Conservation (phyloP, 2,797 vertebrate genomes). For the Linurgus olivaceus region DNA sequence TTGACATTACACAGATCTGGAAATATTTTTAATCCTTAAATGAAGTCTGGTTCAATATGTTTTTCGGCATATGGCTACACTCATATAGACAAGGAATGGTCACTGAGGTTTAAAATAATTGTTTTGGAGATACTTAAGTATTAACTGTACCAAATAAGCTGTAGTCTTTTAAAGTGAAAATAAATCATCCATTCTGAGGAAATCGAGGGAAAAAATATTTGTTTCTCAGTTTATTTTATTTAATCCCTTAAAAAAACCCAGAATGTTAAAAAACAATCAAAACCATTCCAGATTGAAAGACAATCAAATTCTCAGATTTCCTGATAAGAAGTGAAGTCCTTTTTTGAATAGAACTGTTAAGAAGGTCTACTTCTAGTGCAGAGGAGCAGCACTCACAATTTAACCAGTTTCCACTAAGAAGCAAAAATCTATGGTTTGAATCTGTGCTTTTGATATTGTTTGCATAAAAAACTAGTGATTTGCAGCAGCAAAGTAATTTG, state of each 20-base stretch:
- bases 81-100: neutral
- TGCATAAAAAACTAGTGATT: neutral
- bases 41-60: neutral
- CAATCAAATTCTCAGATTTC: neutral
- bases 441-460: neutral
- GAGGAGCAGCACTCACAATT: neutral
- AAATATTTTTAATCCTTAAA: neutral
- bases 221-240: neutral
- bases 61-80: neutral
- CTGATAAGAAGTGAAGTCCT: neutral
- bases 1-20: neutral
- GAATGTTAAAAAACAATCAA: neutral
- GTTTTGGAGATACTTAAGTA: neutral
- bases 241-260: neutral
- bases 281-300: neutral
- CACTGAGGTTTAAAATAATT: neutral
- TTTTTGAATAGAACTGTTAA: neutral
- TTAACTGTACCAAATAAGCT: neutral
- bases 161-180: neutral
- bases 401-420: neutral
- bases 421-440: neutral
- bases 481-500: neutral
- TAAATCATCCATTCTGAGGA: neutral
- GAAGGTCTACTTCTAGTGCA: neutral
- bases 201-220: neutral